A percentile compares a stretch with the other conserved stretches of the same genome.
Evolutionary conservation across 2,113 vertebrate genomes (phyloP).

Genomic region (Oncorhynchus nerka): DNA sequence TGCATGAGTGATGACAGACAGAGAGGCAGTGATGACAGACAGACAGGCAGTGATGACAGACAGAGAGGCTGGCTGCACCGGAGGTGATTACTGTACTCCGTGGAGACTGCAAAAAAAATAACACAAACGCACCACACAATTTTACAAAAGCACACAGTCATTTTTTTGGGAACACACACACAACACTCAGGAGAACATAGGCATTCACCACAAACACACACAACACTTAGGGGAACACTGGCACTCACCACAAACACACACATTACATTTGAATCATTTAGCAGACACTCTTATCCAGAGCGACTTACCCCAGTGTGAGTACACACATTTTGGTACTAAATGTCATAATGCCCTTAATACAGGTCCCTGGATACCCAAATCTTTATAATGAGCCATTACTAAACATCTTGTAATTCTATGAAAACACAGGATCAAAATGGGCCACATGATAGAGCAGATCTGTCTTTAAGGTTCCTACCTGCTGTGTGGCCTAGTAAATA

Average conservation of each 20-base stretch:
- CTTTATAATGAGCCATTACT: constrained; percentile 5
- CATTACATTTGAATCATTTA: too few relatives aligned
- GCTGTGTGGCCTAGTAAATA: not conserved
- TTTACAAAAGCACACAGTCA: too few relatives aligned
- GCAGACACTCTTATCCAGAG: too few relatives aligned
- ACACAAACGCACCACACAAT: too few relatives aligned
- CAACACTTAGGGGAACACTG: too few relatives aligned
- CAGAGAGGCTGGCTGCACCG: not conserved
- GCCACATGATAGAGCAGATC: not conserved
- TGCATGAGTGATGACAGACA: too few relatives aligned
- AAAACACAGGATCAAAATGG: not conserved
- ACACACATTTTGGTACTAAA: too few relatives aligned
- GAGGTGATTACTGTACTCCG: not conserved
- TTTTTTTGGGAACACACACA: not conserved
- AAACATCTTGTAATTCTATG: not conserved
- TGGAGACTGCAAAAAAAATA: not conserved
- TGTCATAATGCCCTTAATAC: not conserved
- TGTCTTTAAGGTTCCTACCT: constrained; percentile 6
- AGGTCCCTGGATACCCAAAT: not conserved
- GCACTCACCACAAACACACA: not conserved
- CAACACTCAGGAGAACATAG: not conserved
- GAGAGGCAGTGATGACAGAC: too few relatives aligned
- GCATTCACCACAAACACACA: too few relatives aligned
- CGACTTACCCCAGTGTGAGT: too few relatives aligned
- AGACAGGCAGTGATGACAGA: not conserved